Base-by-base conservation (phyloP, 2,888 invertebrate species). In the Leucophenga maculata region DNA sequence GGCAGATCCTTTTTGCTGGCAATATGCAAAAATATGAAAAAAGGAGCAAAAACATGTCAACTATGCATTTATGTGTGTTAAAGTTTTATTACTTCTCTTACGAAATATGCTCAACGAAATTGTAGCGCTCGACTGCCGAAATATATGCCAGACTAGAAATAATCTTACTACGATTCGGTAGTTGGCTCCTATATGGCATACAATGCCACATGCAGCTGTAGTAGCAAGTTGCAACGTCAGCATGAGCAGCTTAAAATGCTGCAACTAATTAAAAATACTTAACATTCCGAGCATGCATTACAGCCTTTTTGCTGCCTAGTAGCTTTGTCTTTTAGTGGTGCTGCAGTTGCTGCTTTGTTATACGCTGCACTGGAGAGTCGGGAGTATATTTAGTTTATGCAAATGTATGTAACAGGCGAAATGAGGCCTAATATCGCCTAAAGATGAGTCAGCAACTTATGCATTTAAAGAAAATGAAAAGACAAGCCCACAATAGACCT, bases 231-330 rank as follows among this genome's bases (percentile, higher is more conserved):
- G 14, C 18, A 55, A 55, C 16, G 20, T 26, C 55, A 55, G 55
- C 20, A 32, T 3, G 14, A 59, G 20, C 31, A 31, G 46, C 26
- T 20, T n/a, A 22, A 54, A 52, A 48, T 65, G 39, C 31, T 32
- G 31, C 52, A 46, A 67, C 67, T 66, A 54, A 66, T 67, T 66
- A 66, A 55, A 59, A 59, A 59, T 59, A 59, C 31, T n/a, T 26
- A 32, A 59, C 0, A 55, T 32, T 59, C 59, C 59, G 6, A 59
- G 31, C 26, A 20, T 8, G 11, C 9, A 31, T 6, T 32, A 16
- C 32, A 13, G 50, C 52, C 22, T 50, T 50, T 52, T 46, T 52
- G 13, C 6, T 52, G 22, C 6, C n/a, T 75, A 67, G 71, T 4
- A 22, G 20, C 9, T 70, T 62, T 16, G 6, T 32, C 6, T 14